Evolutionary conservation across 1,140 invertebrate genomes (phyloP).

Genomic region (Yoshiicerus persimilis): DNA sequence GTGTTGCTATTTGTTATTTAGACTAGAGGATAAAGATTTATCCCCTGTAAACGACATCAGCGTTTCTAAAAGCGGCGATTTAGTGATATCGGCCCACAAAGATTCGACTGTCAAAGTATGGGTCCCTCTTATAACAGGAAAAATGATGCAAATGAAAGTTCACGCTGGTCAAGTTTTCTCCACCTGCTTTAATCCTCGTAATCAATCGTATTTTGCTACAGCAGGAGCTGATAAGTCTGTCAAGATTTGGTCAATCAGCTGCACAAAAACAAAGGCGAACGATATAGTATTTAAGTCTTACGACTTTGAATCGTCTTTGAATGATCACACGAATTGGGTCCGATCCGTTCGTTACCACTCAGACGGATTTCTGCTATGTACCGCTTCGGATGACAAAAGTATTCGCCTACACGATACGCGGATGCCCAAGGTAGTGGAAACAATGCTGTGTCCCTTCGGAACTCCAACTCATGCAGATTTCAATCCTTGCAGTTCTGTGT

Average conservation of each 20-base stretch:
- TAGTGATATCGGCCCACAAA: conserved; percentile 33
- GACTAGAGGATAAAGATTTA: not conserved
- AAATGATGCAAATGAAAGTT: conserved; percentile 20
- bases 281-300: not conserved
- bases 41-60: conserved; percentile 30
- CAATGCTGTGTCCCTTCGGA: not conserved
- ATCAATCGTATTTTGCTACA: conserved; percentile 3
- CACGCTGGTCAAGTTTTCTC: conserved; percentile 33
- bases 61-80: conserved; percentile 34
- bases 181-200: conserved; percentile 26
- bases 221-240: conserved; percentile 41
- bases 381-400: conserved; percentile 42
- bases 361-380: conserved; percentile 27
- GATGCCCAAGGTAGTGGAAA: not conserved
- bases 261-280: not conserved
- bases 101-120: conserved; percentile 35
- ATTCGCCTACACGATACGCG: conserved; percentile 34
- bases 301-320: not conserved
- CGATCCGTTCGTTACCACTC: conserved; percentile 37
- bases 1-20: too few relatives aligned
- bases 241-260: conserved; percentile 35
- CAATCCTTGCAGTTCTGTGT: conserved; percentile 29
- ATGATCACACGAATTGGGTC: conserved; percentile 45
- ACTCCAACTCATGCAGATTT: conserved; percentile 38
- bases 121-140: conserved; percentile 40